Evolutionary conservation across 2,888 invertebrate species (phyloP).

Genomic region (Lissocephala sabroskyi): DNA sequence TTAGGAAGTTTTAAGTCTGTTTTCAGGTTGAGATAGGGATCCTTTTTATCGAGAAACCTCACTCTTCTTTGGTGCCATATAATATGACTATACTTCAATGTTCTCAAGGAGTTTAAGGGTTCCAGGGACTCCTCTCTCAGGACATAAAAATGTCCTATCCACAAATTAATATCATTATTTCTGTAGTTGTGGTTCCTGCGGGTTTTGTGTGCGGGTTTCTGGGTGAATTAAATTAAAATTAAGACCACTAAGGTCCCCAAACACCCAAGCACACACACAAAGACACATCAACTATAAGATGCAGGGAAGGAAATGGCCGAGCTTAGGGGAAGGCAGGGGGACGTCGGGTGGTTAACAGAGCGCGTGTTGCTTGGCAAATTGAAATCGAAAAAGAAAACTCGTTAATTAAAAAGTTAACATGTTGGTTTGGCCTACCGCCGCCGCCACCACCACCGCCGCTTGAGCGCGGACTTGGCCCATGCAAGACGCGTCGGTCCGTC

Average conservation of each 20-base stretch:
- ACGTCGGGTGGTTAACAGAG: conserved; percentile 6
- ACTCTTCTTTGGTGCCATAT: too few relatives aligned
- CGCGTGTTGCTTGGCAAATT: conserved; percentile 55
- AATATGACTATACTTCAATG: too few relatives aligned
- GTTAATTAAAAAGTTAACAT: conserved; percentile 69
- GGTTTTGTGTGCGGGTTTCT: conserved; percentile 14
- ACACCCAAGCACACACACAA: too few relatives aligned
- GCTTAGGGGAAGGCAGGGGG: background rate
- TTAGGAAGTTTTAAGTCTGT: too few relatives aligned
- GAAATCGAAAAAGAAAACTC: conserved; percentile 69
- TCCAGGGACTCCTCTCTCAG: too few relatives aligned
- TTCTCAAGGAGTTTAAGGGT: too few relatives aligned
- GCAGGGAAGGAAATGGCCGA: background rate
- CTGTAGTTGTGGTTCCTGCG: too few relatives aligned
- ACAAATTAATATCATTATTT: too few relatives aligned
- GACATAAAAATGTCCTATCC: too few relatives aligned
- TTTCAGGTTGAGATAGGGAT: too few relatives aligned
- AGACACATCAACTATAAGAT: too few relatives aligned
- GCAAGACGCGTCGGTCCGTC: conserved; percentile 4
- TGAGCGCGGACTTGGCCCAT: background rate
- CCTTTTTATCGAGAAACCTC: too few relatives aligned
- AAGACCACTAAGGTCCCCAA: conserved; percentile 35
- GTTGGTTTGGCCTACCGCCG: conserved; percentile 32
- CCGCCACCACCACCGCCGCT: conserved; percentile 8
- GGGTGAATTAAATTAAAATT: conserved; percentile 55